Base-by-base conservation (phyloP, 2,113 vertebrate species). In the Oncorhynchus kisutch region DNA sequence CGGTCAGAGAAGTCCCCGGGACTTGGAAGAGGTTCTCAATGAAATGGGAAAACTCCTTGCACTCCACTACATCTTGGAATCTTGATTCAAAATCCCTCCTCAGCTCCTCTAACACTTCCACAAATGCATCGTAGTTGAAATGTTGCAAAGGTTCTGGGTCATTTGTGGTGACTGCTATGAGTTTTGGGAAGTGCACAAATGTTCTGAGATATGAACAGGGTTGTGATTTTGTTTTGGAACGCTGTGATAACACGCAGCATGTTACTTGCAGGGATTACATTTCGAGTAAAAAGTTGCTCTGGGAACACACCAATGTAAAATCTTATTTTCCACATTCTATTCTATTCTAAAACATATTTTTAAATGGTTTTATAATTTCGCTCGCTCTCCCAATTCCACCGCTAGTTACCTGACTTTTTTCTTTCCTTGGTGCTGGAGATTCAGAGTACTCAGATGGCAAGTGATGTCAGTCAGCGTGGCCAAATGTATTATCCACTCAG, bases 21-120 rank as follows among this genome's bases (percentile, higher is more conserved):
- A 75, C 74, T 39, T 49, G 14, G 22, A 76, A 70, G 34, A 45
- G 74, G 65, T 70, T 70, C 12, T 76, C 74, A 68, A 49, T 76
- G 4, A 76, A 76, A 59, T 76, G 34, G 3, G 70, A 68, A 51
- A 75, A 39, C 9, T 75, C 57, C 25, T 74, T 70, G n/a, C 51
- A 51, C 18, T 75, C 60, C 14, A 3, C 3, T 59, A 75, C 54
- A 51, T 75, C 22, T 14, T 39, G 12, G 54, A 49, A 54, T 76
- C 66, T 76, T 16, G 74, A 76, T 54, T 70, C 74, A 70, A 70
- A 76, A 39, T 76, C 34, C 22, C 25, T 66, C 62, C 34, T 69
- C 20, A 76, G 65, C 9, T 70, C 74, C 45, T 70, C 62, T 45
- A 70, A 39, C 11, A 59, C 51, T 59, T 67, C 27, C 20, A 68